These are phyloP conservation scores for Syrmaticus mikado DNA, from an alignment of 2,113 vertebrate species.

Conservation along the genomic window DNA sequence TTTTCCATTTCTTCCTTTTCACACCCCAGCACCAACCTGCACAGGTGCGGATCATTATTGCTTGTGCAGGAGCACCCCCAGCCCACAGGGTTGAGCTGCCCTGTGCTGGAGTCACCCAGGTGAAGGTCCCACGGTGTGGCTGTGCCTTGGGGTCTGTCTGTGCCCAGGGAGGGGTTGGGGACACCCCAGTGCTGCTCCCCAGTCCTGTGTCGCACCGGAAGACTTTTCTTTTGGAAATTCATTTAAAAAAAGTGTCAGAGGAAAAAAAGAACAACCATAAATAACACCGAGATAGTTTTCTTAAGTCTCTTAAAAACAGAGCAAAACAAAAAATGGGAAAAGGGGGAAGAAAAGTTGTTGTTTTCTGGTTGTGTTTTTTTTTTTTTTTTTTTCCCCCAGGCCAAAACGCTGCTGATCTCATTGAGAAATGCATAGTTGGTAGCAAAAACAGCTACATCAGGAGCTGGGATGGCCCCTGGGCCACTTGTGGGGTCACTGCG, in stretches of 20 bases:
- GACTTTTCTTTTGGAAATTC: conserved; percentile 40
- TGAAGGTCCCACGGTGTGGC: background rate
- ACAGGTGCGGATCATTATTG: conserved; percentile 47
- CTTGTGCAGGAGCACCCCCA: background rate
- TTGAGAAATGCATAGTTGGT: conserved; percentile 61
- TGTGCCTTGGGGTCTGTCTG: rapidly evolving
- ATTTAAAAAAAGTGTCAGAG: background rate
- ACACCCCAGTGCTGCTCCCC: rapidly evolving
- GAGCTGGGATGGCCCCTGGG: background rate
- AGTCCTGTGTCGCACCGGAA: background rate
- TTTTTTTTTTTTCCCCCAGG: background rate
- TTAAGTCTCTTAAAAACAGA: conserved; percentile 3
- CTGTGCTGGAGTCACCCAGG: rapidly evolving
- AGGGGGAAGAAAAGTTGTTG: background rate
- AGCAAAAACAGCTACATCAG: background rate
- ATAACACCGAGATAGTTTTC: background rate
- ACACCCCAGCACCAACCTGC: background rate
- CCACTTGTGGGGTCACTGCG: background rate
- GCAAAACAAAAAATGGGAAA: background rate
- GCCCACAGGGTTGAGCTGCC: background rate
- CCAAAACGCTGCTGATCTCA: background rate
- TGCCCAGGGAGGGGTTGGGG: background rate
- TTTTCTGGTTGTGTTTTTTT: too few species aligned
- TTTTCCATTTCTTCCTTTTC: rapidly evolving
- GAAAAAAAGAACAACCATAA: background rate